These are phyloP conservation scores for Drosophila kohkoa DNA, from an alignment of 1,140 invertebrate genomes.

Conservation along the genomic window DNA sequence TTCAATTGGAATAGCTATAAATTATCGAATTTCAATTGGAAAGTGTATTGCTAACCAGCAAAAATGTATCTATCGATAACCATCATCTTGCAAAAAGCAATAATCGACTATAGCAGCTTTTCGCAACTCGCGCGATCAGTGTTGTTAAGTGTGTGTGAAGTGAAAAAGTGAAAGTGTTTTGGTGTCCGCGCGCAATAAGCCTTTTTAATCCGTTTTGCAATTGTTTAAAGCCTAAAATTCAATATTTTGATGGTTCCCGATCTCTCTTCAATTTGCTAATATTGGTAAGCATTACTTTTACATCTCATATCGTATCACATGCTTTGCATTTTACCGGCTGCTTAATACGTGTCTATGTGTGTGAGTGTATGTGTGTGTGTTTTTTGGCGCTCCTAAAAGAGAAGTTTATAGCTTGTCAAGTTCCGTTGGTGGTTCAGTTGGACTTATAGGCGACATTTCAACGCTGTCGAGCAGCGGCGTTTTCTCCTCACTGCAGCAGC, in stretches of 20 bases:
- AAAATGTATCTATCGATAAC: background rate
- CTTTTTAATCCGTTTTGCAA: background rate
- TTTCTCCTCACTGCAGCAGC: constrained; percentile 82
- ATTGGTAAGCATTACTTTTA: constrained; percentile 29
- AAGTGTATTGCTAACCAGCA: background rate
- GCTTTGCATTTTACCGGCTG: constrained; percentile 68
- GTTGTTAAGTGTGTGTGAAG: constrained; percentile 12
- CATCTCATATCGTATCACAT: constrained; percentile 71
- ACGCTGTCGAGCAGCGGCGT: constrained; percentile 82
- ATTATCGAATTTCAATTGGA: background rate
- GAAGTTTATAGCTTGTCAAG: constrained; percentile 71
- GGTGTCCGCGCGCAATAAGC: constrained; percentile 3
- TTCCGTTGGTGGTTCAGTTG: constrained; percentile 75
- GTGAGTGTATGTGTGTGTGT: constrained; percentile 19
- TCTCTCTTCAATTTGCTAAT: background rate
- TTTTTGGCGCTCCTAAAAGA: constrained; percentile 1
- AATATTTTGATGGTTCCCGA: constrained; percentile 58
- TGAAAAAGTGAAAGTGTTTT: constrained; percentile 4
- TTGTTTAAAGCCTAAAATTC: constrained; percentile 52
- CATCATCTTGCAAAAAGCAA: background rate
- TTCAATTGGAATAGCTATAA: background rate
- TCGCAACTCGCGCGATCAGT: background rate
- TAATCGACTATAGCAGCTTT: background rate
- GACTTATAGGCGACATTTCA: constrained; percentile 84
- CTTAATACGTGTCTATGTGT: constrained; percentile 49